phyloP scores from a whole-genome alignment of 2,797 vertebrate species.

The Urosaurus nigricauda region DNA sequence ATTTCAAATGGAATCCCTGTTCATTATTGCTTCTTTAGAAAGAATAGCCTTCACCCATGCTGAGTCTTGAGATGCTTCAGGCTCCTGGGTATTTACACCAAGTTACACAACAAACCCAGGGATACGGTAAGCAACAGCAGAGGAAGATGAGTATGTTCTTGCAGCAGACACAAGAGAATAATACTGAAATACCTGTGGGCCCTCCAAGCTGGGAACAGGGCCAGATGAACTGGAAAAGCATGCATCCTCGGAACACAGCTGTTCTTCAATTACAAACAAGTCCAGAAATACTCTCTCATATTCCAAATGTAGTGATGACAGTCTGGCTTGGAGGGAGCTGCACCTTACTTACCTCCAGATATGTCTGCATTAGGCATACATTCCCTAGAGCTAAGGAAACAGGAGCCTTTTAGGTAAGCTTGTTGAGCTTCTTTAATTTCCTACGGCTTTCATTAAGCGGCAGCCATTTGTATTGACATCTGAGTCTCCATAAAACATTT shows the following conservation, averaged over 20 bases:
- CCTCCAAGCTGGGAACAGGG: fast-evolving
- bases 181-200: conserved; percentile 45
- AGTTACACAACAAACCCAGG: conserved; percentile 11
- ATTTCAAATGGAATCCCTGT: neutral
- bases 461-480: neutral
- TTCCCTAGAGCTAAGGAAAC: neutral
- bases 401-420: neutral
- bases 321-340: neutral
- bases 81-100: conserved; percentile 9
- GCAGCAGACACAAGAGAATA: neutral
- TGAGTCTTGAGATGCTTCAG: neutral
- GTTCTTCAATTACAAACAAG: conserved; percentile 41
- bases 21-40: conserved; percentile 2
- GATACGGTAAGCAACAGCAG: neutral
- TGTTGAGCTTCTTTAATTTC: neutral
- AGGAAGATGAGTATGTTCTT: conserved; percentile 10
- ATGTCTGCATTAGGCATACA: conserved; percentile 6
- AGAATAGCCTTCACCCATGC: neutral
- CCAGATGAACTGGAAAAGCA: conserved; percentile 64
- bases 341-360: conserved; percentile 5
- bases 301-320: conserved; percentile 1
- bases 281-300: neutral
- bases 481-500: conserved; percentile 3
- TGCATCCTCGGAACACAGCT: conserved; percentile 58
- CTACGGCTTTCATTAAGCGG: conserved; percentile 1